phyloP scores from a whole-genome alignment of 2,113 vertebrate genomes.

The Chaenogobius annularis region DNA sequence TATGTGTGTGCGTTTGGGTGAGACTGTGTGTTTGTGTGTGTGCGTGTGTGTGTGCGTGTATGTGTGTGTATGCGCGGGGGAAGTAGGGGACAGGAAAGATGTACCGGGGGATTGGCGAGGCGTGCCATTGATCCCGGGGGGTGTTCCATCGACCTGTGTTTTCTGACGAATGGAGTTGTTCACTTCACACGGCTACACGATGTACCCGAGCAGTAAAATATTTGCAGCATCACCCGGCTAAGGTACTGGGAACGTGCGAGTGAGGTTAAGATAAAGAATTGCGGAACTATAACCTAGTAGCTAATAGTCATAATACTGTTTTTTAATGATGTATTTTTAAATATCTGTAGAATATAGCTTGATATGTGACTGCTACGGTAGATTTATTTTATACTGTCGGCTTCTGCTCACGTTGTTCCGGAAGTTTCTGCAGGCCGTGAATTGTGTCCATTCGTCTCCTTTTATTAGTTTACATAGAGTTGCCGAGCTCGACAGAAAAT shows the following conservation, averaged over 20 bases:
- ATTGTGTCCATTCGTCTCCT: too few relatives aligned
- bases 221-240: conserved; percentile 17
- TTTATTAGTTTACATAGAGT: too few relatives aligned
- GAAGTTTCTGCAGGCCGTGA: too few relatives aligned
- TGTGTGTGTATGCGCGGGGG: conserved; percentile 33
- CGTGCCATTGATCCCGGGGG: conserved; percentile 86
- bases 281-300: too few relatives aligned
- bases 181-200: conserved; percentile 16
- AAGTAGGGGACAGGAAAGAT: conserved; percentile 21
- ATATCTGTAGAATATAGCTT: too few relatives aligned
- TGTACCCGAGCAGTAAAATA: conserved; percentile 13
- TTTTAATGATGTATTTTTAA: too few relatives aligned
- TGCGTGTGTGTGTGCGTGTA: conserved; percentile 62
- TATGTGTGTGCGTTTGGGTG: conserved; percentile 76
- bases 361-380: too few relatives aligned
- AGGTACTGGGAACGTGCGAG: not conserved
- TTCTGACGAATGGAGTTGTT: conserved; percentile 80
- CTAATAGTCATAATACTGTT: too few relatives aligned
- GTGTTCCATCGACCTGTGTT: conserved; percentile 85
- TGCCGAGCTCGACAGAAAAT: too few relatives aligned
- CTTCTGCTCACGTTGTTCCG: too few relatives aligned
- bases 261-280: too few relatives aligned
- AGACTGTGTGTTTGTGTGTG: conserved; percentile 68
- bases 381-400: too few relatives aligned
- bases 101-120: conserved; percentile 64